Conservation (phyloP, 1,140 invertebrate genomes). For the Musca vetustissima region DNA sequence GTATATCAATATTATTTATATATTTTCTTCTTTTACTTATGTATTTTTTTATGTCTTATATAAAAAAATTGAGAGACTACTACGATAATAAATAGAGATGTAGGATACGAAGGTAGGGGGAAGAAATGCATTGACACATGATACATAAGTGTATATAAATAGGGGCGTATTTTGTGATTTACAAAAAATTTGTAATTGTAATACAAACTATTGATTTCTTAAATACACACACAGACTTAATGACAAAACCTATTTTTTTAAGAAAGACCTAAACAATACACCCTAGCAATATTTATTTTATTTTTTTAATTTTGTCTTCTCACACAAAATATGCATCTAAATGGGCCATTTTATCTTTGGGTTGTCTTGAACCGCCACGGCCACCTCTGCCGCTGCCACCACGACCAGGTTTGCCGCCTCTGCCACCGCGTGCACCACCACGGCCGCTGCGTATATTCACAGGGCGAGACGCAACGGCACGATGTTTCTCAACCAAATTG, state of each 20-base stretch:
- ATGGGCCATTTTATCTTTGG: slow-evolving; percentile 94
- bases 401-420: slow-evolving; percentile 50
- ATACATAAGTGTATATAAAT: neutral
- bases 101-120: too few species aligned
- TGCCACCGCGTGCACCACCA: slow-evolving; percentile 56
- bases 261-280: too few species aligned
- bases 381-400: slow-evolving; percentile 58
- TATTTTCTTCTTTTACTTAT: too few species aligned
- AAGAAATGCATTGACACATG: neutral
- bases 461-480: slow-evolving; percentile 70
- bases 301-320: too few species aligned
- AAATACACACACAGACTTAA: too few species aligned
- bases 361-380: slow-evolving; percentile 73
- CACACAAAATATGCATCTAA: slow-evolving; percentile 91
- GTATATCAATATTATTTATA: too few species aligned
- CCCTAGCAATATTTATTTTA: too few species aligned
- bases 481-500: slow-evolving; percentile 83
- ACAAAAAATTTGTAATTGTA: slow-evolving; percentile 6
- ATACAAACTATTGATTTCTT: neutral
- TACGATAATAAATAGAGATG: neutral
- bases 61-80: too few species aligned
- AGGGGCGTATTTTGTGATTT: neutral
- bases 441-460: slow-evolving; percentile 55
- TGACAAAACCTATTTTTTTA: too few species aligned
- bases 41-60: too few species aligned